phyloP scores from a whole-genome alignment of 2,113 vertebrate species.

The Euleptes europaea region DNA sequence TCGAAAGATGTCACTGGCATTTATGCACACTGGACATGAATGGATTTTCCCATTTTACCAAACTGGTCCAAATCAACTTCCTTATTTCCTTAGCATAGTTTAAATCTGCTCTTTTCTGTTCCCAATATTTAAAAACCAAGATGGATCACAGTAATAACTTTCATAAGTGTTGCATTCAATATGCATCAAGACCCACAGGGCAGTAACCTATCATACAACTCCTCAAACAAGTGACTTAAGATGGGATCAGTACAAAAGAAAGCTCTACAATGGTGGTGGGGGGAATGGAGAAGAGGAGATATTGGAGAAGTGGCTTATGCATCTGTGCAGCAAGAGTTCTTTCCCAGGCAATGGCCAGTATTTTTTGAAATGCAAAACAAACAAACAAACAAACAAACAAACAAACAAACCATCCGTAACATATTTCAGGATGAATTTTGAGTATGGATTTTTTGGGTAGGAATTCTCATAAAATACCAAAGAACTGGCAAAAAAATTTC shows the following conservation, averaged over 20 bases:
- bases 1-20: not conserved
- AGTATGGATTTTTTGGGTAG: not conserved
- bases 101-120: not conserved
- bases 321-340: too few species aligned
- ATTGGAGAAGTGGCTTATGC: too few species aligned
- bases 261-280: too few species aligned
- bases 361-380: too few species aligned
- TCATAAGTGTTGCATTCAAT: not conserved
- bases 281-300: too few species aligned
- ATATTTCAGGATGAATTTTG: too few species aligned
- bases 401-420: too few species aligned
- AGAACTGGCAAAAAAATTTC: not conserved
- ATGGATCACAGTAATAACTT: not conserved
- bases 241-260: too few species aligned
- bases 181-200: too few species aligned
- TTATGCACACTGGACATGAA: not conserved
- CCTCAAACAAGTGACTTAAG: not conserved
- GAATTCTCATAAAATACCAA: not conserved
- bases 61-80: not conserved
- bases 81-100: not conserved
- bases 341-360: too few species aligned
- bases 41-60: not conserved
- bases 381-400: too few species aligned
- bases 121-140: not conserved
- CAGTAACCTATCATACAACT: not conserved